Conservation (phyloP, 64 coral and sea anemone species). For the Pocillopora damicornis region DNA sequence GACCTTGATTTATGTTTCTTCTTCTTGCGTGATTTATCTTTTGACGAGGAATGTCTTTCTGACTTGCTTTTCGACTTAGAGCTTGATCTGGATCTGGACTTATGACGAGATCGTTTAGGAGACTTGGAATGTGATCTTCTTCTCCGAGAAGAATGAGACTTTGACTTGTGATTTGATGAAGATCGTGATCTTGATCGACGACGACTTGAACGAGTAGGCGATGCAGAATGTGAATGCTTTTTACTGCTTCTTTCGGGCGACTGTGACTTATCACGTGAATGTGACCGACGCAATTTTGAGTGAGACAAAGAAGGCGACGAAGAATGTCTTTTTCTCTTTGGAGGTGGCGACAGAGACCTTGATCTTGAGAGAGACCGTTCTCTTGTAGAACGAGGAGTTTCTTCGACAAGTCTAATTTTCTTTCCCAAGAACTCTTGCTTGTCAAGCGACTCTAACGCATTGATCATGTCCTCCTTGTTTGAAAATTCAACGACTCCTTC, state of each 20-base stretch:
- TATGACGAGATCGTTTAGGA: constrained; percentile 20
- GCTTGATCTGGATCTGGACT: constrained; percentile 14
- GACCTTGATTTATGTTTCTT: constrained; percentile 43
- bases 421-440: constrained; percentile 76
- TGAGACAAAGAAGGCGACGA: constrained; percentile 40
- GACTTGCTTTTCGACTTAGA: constrained; percentile 22
- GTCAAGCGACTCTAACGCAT: constrained; percentile 73
- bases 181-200: constrained; percentile 62
- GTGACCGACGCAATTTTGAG: constrained; percentile 18
- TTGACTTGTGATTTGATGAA: constrained; percentile 8
- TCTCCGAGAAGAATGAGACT: not conserved
- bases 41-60: constrained; percentile 36
- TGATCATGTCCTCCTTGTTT: constrained; percentile 73
- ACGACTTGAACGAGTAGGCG: constrained; percentile 27
- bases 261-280: constrained; percentile 43
- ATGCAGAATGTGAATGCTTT: constrained; percentile 26
- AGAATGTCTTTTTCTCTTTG: constrained; percentile 44
- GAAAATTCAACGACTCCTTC: constrained; percentile 98
- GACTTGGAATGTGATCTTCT: constrained; percentile 34
- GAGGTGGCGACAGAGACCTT: constrained; percentile 43
- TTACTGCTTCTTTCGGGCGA: constrained; percentile 49
- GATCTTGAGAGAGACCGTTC: constrained; percentile 61
- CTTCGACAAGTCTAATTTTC: constrained; percentile 79
- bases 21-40: constrained; percentile 54
- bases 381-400: constrained; percentile 64